Base-by-base conservation (phyloP, 1,140 invertebrate species). In the Probaryconus sp. region DNA sequence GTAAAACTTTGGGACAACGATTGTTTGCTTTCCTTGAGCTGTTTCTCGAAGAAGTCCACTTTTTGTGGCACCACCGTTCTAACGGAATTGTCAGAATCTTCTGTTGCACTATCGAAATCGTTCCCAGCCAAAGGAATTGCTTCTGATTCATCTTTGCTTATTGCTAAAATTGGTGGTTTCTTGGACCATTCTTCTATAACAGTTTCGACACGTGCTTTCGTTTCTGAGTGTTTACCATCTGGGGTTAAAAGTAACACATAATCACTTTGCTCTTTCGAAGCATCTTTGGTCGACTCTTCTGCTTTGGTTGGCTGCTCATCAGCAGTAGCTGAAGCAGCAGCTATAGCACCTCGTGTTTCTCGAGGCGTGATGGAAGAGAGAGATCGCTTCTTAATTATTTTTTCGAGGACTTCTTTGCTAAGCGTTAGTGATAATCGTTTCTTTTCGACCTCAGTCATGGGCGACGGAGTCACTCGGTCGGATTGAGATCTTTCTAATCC, bases 31-130 rank as follows among this genome's bases (percentile, higher is more conserved):
- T n/a, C 5, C 28, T 50, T 45, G n/a, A 13, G 10, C 38, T 82
- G 76, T 5, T 90, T 92, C 83, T 95, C 94, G 78, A 94, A 95
- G 84, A 93, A 95, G 79, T 94, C 91, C 1, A 95, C 92, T 83
- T 94, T 95, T 53, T 91, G 90, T 35, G 90, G 89, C 0, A 94
- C 91, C 48, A 91, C 92, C 6, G 91, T 93, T 81, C 86, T 90
- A 2, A 90, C 90, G 0, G 92, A 93, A 18, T 90, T 88, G 64
- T 93, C 93, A 0, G 92, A 93, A 75, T 92, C 92, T n/a, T 88
- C 91, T 4, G 91, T 88, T 0, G 80, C 77, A 28, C 84, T 92
- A 72, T 93, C 92, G 0, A 90, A 88, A 79, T 93, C 91, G 80
- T 90, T 90, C 2, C 87, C 82, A 5, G 85, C 84, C 6, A 80